These are phyloP conservation scores for Macrosteles quadrilineatus DNA, from an alignment of 1,140 invertebrate species.

Conservation along the genomic window DNA sequence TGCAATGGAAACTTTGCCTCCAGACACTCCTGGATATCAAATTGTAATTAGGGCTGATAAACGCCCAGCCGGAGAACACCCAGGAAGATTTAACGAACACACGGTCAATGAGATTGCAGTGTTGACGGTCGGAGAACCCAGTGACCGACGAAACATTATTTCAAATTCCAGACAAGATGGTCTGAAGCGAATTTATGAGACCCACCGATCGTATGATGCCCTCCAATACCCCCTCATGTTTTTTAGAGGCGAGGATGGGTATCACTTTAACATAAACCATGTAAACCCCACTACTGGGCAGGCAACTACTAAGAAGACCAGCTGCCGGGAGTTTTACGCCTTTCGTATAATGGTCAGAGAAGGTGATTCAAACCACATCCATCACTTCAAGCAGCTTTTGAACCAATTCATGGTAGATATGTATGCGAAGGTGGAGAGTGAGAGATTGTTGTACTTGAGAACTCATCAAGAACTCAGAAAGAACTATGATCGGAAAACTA, in stretches of 20 bases:
- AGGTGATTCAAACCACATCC: constrained; percentile 34
- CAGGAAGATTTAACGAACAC: constrained; percentile 42
- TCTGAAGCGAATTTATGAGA: constrained; percentile 37
- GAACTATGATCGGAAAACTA: constrained; percentile 41
- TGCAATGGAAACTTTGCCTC: constrained; percentile 39
- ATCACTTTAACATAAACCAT: constrained; percentile 27
- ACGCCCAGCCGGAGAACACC: constrained; percentile 44
- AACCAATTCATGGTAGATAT: constrained; percentile 52
- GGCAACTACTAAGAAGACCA: constrained; percentile 41
- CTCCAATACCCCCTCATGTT: constrained; percentile 49
- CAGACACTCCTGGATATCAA: constrained; percentile 30
- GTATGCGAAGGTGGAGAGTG: constrained; percentile 52
- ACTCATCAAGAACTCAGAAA: constrained; percentile 44
- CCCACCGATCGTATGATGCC: too few species aligned
- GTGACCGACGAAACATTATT: constrained; percentile 43
- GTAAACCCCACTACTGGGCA: constrained; percentile 5
- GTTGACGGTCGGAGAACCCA: constrained; percentile 42
- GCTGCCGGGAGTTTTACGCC: constrained; percentile 43
- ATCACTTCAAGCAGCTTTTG: constrained; percentile 41
- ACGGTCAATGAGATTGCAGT: constrained; percentile 41
- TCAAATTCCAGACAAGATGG: constrained; percentile 36
- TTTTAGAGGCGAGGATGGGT: constrained; percentile 42
- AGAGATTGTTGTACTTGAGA: constrained; percentile 49
- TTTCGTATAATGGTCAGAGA: constrained; percentile 39
- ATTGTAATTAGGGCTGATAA: constrained; percentile 43